These are phyloP conservation scores for Phenacoccus solenopsis DNA, from an alignment of 1,140 invertebrate genomes.

Conservation along the genomic window DNA sequence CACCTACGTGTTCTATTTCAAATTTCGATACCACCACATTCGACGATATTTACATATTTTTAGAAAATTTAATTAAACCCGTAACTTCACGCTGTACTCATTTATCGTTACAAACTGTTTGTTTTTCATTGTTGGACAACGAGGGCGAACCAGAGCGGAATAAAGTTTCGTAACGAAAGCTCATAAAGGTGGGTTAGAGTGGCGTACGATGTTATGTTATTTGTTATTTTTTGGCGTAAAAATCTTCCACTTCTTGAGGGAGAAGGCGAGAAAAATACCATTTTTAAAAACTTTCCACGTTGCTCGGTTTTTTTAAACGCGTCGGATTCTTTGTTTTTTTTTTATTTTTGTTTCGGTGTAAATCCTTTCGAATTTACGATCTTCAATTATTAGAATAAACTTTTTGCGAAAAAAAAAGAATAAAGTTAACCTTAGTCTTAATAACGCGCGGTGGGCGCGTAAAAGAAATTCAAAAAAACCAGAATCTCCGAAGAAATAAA, in stretches of 20 bases:
- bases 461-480: not conserved
- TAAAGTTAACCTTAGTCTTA: slow-evolving; percentile 11
- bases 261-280: not conserved
- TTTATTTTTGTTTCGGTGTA: slow-evolving; percentile 8
- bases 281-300: not conserved
- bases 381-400: slow-evolving; percentile 17
- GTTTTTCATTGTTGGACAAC: slow-evolving; percentile 2
- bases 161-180: not conserved
- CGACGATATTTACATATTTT: not conserved
- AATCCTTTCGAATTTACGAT: slow-evolving; percentile 14
- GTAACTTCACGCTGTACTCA: not conserved
- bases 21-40: not conserved
- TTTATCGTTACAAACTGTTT: not conserved
- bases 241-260: not conserved
- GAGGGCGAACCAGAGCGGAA: no score
- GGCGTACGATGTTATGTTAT: not conserved
- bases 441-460: not conserved
- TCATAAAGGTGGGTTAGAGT: not conserved
- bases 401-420: slow-evolving; percentile 9
- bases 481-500: slow-evolving; percentile 9
- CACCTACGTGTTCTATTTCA: no score
- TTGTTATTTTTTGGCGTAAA: slow-evolving; percentile 2
- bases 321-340: not conserved
- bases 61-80: not conserved
- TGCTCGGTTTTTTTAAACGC: not conserved